Percentiles rank a stretch among this genome's conserved stretches.
phyloP scores from a whole-genome alignment of 2,113 vertebrate genomes.

The Rhadina sibilatrix region DNA sequence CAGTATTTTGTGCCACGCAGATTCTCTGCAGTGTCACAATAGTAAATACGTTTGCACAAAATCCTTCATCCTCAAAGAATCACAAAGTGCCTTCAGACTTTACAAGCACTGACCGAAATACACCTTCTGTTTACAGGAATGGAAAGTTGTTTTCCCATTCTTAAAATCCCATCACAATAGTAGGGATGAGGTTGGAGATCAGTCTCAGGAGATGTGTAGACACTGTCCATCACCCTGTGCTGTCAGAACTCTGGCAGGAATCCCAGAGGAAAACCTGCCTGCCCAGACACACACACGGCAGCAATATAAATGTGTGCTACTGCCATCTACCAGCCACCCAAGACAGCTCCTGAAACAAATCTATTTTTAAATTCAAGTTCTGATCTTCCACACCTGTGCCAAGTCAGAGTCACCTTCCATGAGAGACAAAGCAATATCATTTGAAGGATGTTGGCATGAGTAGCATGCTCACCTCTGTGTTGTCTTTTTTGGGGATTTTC shows the following conservation, averaged over 20 bases:
- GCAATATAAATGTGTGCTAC: not conserved
- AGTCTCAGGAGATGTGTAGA: not conserved
- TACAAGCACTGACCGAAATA: not conserved
- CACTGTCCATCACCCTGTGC: not conserved
- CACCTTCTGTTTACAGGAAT: not conserved
- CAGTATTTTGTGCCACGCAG: not conserved
- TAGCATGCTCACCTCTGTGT: not conserved
- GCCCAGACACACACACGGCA: not conserved
- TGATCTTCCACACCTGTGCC: not conserved
- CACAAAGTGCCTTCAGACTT: not conserved
- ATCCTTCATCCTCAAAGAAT: not conserved
- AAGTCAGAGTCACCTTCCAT: not conserved
- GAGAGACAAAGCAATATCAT: not conserved
- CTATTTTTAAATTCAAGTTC: not conserved
- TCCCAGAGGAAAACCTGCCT: not conserved
- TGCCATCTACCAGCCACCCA: not conserved
- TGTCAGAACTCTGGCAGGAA: not conserved
- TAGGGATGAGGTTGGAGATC: rapidly evolving
- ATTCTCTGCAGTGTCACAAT: not conserved
- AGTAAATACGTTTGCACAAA: not conserved
- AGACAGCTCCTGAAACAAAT: not conserved
- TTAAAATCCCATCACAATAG: not conserved
- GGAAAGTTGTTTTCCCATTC: not conserved
- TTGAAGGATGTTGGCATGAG: not conserved
- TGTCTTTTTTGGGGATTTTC: not conserved